phyloP scores from a whole-genome alignment of 2,888 invertebrate genomes.

The Prosapia bicincta region DNA sequence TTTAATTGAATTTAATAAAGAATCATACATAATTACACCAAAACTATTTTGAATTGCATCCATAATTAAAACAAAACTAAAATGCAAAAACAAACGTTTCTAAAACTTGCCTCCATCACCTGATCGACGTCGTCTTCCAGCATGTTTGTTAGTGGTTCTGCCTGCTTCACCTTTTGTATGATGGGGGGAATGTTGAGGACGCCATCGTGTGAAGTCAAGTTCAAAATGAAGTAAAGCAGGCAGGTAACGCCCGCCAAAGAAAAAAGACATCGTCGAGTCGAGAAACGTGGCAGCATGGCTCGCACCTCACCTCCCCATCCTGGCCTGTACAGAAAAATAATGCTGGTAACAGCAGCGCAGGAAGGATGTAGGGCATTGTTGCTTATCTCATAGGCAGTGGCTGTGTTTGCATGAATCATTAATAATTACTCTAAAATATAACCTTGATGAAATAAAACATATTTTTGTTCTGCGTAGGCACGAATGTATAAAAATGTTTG shows the following conservation, averaged over 20 bases:
- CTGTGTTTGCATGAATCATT: no score
- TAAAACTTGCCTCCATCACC: slow-evolving; percentile 4
- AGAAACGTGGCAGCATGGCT: slow-evolving; percentile 51
- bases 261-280: slow-evolving; percentile 56
- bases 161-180: neutral
- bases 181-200: neutral
- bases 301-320: slow-evolving; percentile 23
- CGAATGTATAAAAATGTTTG: no score
- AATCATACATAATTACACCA: no score
- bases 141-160: neutral
- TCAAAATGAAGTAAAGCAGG: slow-evolving; percentile 19
- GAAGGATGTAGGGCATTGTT: neutral
- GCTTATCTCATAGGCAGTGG: no score
- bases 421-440: no score
- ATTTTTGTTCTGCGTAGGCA: no score
- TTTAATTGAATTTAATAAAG: no score
- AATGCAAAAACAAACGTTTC: no score
- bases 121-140: neutral
- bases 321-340: slow-evolving; percentile 10
- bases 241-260: slow-evolving; percentile 47
- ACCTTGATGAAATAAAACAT: no score
- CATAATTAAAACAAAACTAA: no score
- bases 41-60: no score
- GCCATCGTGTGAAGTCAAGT: slow-evolving; percentile 20
- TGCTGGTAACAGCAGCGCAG: neutral